Evolutionary conservation across 2,797 vertebrate species (phyloP).

Genomic region (Ctenosaura bakeri): DNA sequence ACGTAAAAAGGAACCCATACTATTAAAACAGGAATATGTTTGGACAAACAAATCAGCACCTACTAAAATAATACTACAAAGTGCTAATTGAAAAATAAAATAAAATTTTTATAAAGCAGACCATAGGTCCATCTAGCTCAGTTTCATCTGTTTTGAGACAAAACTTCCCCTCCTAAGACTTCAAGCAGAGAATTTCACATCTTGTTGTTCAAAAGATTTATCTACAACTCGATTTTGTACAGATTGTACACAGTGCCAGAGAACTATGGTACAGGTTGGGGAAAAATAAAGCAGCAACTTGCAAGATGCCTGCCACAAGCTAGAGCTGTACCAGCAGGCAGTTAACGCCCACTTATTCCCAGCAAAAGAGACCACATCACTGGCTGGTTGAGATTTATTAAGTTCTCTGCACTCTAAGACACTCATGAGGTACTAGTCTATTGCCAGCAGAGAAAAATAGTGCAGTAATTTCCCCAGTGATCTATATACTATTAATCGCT

Average conservation of each 20-base stretch:
- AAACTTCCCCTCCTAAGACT: not conserved
- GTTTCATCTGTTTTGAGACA: not conserved
- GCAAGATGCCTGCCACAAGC: not conserved
- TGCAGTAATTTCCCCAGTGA: not conserved
- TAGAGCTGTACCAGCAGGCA: not conserved
- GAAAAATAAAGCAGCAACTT: not conserved
- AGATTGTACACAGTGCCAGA: not conserved
- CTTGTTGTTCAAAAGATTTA: not conserved
- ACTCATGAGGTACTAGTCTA: not conserved
- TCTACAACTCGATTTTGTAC: not conserved
- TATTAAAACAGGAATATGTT: slow-evolving; percentile 53
- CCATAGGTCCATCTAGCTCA: not conserved
- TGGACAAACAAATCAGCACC: slow-evolving; percentile 17
- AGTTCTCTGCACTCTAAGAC: not conserved
- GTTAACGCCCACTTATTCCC: not conserved
- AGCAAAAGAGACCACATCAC: not conserved
- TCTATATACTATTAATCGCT: not conserved
- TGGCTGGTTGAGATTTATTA: not conserved
- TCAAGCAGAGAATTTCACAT: not conserved
- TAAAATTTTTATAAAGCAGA: not conserved
- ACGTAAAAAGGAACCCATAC: slow-evolving; percentile 56
- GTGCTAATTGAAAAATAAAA: not conserved
- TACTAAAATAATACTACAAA: slow-evolving; percentile 23
- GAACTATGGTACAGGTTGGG: not conserved
- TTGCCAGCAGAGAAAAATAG: not conserved